Evolutionary conservation across 1,140 invertebrate species (phyloP).

Genomic region (Meloidogyne floridensis): DNA sequence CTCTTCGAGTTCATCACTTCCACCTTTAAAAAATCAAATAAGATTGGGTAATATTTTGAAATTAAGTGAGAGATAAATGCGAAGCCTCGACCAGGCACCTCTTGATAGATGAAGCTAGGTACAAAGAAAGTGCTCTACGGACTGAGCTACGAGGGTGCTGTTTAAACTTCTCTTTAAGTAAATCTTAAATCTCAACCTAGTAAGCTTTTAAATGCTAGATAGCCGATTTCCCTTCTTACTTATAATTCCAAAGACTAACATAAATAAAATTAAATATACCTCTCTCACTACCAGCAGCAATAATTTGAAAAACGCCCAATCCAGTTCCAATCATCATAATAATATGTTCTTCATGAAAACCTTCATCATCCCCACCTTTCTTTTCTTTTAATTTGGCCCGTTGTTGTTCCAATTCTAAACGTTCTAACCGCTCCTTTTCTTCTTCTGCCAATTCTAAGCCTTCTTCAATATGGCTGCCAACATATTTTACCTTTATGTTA

Average conservation of each 20-base stretch:
- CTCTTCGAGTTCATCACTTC: constrained; percentile 39
- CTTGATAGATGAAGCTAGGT: too few species aligned
- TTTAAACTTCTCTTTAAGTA: too few species aligned
- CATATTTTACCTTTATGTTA: constrained; percentile 51
- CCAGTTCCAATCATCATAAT: constrained; percentile 63
- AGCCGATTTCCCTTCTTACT: too few species aligned
- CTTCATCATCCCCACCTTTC: constrained; percentile 12
- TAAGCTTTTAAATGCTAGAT: too few species aligned
- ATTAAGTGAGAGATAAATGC: too few species aligned
- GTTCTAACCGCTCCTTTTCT: constrained; percentile 56
- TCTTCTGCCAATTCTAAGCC: constrained; percentile 53
- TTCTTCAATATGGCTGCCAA: constrained; percentile 55
- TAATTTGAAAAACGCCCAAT: constrained; percentile 62
- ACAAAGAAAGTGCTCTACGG: too few species aligned
- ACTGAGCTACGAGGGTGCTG: too few species aligned
- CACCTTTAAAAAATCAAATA: constrained; percentile 35
- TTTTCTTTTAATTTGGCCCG: constrained; percentile 39
- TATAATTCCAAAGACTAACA: too few species aligned
- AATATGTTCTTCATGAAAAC: constrained; percentile 30
- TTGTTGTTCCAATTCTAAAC: constrained; percentile 35
- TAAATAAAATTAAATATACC: not conserved
- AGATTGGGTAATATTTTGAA: too few species aligned
- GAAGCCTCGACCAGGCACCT: too few species aligned
- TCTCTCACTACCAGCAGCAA: constrained; percentile 34
- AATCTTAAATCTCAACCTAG: too few species aligned